Evolutionary conservation across 2,888 invertebrate species (phyloP).

Genomic region (Papilio gigon): DNA sequence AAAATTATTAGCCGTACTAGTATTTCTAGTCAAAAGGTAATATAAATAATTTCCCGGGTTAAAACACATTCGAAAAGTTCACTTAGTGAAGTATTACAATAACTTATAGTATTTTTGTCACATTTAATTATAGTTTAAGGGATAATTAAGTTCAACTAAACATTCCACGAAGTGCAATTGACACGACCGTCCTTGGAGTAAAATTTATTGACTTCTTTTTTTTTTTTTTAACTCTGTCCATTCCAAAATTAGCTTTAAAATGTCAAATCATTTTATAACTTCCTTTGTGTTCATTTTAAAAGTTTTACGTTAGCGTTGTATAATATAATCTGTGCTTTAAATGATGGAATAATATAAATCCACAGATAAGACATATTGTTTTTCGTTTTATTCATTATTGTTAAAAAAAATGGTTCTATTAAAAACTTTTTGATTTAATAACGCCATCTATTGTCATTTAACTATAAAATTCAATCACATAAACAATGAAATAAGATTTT

Average conservation of each 20-base stretch:
- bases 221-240: constrained; percentile 29
- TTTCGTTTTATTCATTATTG: too few species aligned
- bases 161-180: constrained; percentile 54
- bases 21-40: constrained; percentile 35
- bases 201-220: constrained; percentile 24
- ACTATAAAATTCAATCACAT: too few species aligned
- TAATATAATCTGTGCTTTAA: too few species aligned
- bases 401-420: too few species aligned
- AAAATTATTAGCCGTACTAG: constrained; percentile 22
- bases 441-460: too few species aligned
- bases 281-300: too few species aligned
- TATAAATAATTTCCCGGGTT: constrained; percentile 1
- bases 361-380: too few species aligned
- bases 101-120: constrained; percentile 18
- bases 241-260: constrained; percentile 36
- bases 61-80: constrained; percentile 8
- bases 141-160: constrained; percentile 34
- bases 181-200: constrained; percentile 46
- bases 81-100: constrained; percentile 5
- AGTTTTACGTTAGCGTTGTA: too few species aligned
- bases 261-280: too few species aligned
- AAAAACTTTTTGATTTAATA: too few species aligned
- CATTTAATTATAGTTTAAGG: constrained; percentile 23
- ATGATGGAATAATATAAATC: too few species aligned
- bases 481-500: too few species aligned